These are phyloP conservation scores for Pseudomyrmex concolor DNA, from an alignment of 1,140 invertebrate species.

Conservation along the genomic window DNA sequence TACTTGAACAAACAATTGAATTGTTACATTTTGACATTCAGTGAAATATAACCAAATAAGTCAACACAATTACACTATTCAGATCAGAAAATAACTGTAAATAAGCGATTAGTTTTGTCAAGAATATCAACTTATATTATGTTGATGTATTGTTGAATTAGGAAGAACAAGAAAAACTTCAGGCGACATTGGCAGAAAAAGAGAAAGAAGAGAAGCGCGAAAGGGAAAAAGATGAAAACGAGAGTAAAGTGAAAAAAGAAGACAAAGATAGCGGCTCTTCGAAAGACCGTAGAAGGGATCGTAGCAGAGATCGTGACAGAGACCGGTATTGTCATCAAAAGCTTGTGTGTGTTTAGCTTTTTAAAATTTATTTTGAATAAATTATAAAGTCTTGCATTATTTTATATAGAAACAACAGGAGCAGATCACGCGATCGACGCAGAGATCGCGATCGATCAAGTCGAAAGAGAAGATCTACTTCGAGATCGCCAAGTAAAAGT, in stretches of 20 bases:
- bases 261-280: conserved; percentile 81
- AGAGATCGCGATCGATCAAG: conserved; percentile 84
- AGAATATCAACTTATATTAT: conserved; percentile 23
- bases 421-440: conserved; percentile 84
- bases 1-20: conserved; percentile 63
- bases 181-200: conserved; percentile 86
- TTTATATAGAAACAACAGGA: conserved; percentile 82
- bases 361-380: conserved; percentile 1
- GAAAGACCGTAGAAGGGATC: conserved; percentile 82
- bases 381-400: not conserved
- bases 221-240: conserved; percentile 83
- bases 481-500: conserved; percentile 82
- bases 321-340: conserved; percentile 79
- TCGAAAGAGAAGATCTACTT: conserved; percentile 81
- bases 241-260: conserved; percentile 83
- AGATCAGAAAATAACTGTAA: conserved; percentile 3
- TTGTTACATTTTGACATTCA: conserved; percentile 63
- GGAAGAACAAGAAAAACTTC: conserved; percentile 90
- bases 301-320: conserved; percentile 84
- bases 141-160: conserved; percentile 74
- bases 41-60: conserved; percentile 40
- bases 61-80: conserved; percentile 25
- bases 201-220: conserved; percentile 85
- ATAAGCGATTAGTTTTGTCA: conserved; percentile 9
- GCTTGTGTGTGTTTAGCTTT: too few relatives aligned